Percentiles rank a stretch among this genome's conserved stretches.
phyloP scores from a whole-genome alignment of 2,888 invertebrate species.

The Drosophila algonquin region DNA sequence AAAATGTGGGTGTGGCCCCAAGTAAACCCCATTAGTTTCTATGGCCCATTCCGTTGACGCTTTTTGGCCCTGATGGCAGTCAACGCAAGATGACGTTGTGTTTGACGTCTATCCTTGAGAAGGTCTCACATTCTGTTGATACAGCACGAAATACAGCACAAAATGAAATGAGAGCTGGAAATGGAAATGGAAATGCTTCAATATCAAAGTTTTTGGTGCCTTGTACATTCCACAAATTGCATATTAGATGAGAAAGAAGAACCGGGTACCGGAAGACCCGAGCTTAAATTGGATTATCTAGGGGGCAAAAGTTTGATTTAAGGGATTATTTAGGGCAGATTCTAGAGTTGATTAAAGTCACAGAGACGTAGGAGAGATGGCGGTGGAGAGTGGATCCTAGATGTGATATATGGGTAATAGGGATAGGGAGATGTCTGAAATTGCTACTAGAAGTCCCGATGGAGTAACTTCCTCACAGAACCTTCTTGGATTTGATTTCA shows the following conservation, averaged over 20 bases:
- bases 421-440: too few species aligned
- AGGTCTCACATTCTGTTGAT: constrained; percentile 34
- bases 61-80: constrained; percentile 48
- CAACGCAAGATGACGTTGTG: constrained; percentile 59
- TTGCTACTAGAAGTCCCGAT: too few species aligned
- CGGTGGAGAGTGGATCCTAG: too few species aligned
- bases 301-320: constrained; percentile 21
- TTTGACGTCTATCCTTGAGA: constrained; percentile 44
- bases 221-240: constrained; percentile 37
- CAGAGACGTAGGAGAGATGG: too few species aligned
- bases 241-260: constrained; percentile 32
- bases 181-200: constrained; percentile 23
- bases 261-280: background rate
- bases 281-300: constrained; percentile 36
- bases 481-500: too few species aligned
- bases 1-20: constrained; percentile 60
- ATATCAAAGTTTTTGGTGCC: constrained; percentile 40
- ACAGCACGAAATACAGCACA: constrained; percentile 9
- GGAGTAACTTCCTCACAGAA: too few species aligned
- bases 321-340: background rate
- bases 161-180: constrained; percentile 10
- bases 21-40: constrained; percentile 70
- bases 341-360: background rate
- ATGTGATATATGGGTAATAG: too few species aligned
- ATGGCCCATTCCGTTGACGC: constrained; percentile 73